These are phyloP conservation scores for Drosophila kikkawai DNA, from an alignment of 1,140 invertebrate genomes.

Conservation along the genomic window DNA sequence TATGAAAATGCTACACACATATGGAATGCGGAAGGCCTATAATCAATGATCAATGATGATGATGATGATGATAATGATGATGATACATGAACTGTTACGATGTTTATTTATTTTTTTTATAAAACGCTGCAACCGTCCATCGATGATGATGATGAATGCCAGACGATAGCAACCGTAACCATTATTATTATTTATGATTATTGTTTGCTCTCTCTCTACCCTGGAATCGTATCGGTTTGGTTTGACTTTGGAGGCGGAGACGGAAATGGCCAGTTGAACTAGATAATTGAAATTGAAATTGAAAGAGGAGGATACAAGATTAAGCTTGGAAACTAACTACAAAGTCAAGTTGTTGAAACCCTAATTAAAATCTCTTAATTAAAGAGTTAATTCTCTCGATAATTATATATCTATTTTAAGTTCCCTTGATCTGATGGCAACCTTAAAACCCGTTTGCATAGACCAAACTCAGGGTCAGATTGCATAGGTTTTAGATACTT, in stretches of 20 bases:
- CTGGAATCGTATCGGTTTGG: not conserved
- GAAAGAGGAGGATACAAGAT: not conserved
- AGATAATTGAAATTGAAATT: conserved; percentile 29
- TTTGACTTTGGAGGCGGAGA: conserved; percentile 1
- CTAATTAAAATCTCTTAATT: not conserved
- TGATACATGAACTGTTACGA: conserved; percentile 58
- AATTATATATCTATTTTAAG: conserved; percentile 10
- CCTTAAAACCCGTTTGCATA: conserved; percentile 3
- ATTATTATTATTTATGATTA: conserved; percentile 52
- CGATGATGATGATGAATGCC: conserved; percentile 23
- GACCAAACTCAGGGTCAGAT: conserved; percentile 18
- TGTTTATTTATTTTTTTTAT: conserved; percentile 66
- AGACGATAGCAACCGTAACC: conserved; percentile 47
- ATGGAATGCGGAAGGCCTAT: conserved; percentile 41
- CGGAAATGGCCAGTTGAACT: conserved; percentile 49
- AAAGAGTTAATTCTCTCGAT: not conserved
- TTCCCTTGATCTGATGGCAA: conserved; percentile 10
- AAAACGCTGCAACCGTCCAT: conserved; percentile 49
- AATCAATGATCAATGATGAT: conserved; percentile 44
- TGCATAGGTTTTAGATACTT: not conserved
- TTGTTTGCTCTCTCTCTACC: conserved; percentile 28
- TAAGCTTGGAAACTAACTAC: not conserved
- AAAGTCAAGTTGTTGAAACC: not conserved
- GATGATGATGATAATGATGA: conserved; percentile 33
- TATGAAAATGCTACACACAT: conserved; percentile 60